These are phyloP conservation scores for Strigamia transsilvanica DNA, from an alignment of 2,888 invertebrate genomes.

Conservation along the genomic window DNA sequence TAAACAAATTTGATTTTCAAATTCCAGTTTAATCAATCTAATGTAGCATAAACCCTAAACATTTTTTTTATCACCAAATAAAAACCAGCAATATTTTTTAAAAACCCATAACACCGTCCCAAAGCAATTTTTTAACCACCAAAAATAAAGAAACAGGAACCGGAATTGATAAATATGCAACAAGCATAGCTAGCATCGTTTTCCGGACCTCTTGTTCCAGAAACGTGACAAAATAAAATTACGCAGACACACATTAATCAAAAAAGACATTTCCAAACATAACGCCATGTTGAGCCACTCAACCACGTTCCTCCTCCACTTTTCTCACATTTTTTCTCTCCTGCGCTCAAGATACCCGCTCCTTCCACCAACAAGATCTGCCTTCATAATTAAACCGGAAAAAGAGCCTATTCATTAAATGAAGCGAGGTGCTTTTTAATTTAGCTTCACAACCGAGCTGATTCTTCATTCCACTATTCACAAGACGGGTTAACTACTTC, in stretches of 20 bases:
- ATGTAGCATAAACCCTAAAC: neutral
- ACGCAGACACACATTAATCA: neutral
- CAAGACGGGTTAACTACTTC: neutral
- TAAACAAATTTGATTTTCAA: neutral
- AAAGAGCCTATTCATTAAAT: slow-evolving; percentile 8
- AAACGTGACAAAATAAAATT: slow-evolving; percentile 8
- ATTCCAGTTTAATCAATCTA: neutral
- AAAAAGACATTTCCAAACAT: slow-evolving; percentile 8
- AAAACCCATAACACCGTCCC: too few relatives aligned
- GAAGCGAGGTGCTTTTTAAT: slow-evolving; percentile 8
- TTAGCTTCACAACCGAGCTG: neutral
- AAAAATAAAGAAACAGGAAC: too few relatives aligned
- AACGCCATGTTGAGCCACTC: neutral
- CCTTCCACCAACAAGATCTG: slow-evolving; percentile 3
- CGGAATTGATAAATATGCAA: neutral
- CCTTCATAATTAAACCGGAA: slow-evolving; percentile 8
- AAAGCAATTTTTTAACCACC: too few relatives aligned
- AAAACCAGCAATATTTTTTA: neutral
- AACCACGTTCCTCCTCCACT: neutral
- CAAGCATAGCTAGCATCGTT: neutral
- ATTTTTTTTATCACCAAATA: neutral
- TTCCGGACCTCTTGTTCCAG: neutral
- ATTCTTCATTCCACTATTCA: slow-evolving; percentile 3
- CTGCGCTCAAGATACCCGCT: neutral
- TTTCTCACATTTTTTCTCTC: neutral